Evolutionary conservation across 2,113 vertebrate genomes (phyloP).

Genomic region (Centropristis striata): DNA sequence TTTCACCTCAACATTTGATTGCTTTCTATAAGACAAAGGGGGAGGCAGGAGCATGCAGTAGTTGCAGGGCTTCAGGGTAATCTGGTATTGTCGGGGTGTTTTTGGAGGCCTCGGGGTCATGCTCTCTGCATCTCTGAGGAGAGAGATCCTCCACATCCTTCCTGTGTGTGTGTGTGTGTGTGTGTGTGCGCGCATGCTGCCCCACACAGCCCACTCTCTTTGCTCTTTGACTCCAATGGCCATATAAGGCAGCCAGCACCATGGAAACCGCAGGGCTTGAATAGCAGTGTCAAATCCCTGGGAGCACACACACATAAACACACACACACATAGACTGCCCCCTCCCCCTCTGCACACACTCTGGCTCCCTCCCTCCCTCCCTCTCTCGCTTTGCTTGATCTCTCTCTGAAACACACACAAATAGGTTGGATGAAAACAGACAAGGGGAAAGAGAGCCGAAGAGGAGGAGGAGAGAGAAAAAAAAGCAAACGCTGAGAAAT

Average conservation of each 20-base stretch:
- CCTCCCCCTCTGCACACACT: slow-evolving; percentile 76
- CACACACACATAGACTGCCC: slow-evolving; percentile 48
- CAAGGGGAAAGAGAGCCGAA: slow-evolving; percentile 27
- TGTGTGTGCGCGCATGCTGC: slow-evolving; percentile 46
- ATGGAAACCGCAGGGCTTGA: slow-evolving; percentile 87
- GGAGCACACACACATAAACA: slow-evolving; percentile 63
- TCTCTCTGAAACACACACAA: slow-evolving; percentile 56
- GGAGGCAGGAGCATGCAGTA: slow-evolving; percentile 44
- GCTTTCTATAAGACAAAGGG: slow-evolving; percentile 52
- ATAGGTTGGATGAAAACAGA: slow-evolving; percentile 64
- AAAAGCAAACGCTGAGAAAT: slow-evolving; percentile 43
- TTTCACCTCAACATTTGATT: slow-evolving; percentile 17
- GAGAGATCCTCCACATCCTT: slow-evolving; percentile 82
- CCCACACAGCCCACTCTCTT: slow-evolving; percentile 82
- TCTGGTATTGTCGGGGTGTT: slow-evolving; percentile 58
- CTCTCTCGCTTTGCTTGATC: slow-evolving; percentile 61
- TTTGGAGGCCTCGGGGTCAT: slow-evolving; percentile 75
- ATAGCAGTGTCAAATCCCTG: slow-evolving; percentile 89
- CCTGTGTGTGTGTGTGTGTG: slow-evolving; percentile 59
- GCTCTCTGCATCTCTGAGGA: slow-evolving; percentile 74
- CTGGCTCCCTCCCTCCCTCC: slow-evolving; percentile 44
- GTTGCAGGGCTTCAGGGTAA: slow-evolving; percentile 48
- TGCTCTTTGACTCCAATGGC: slow-evolving; percentile 88
- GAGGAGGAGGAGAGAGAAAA: slow-evolving; percentile 3
- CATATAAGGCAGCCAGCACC: slow-evolving; percentile 86